A percentile compares a stretch with the other conserved stretches of the same genome.
Conservation (phyloP, 2,888 invertebrate species). For the Tetragonisca angustula region DNA sequence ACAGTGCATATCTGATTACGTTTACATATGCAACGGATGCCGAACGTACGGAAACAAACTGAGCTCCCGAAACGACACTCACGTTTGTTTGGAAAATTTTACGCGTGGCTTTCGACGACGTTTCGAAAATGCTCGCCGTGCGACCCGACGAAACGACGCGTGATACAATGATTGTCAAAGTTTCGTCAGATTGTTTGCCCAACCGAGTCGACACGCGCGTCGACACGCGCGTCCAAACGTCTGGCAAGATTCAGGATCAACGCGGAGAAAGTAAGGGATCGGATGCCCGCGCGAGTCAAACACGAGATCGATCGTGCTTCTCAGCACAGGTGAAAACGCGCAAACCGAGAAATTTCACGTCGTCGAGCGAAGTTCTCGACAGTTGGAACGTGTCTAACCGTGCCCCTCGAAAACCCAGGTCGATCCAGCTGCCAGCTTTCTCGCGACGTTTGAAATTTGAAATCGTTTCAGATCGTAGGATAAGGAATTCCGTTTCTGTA, state of each 20-base stretch:
- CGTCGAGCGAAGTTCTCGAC: conserved; percentile 5
- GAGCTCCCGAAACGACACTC: background rate
- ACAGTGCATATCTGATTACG: conserved; percentile 15
- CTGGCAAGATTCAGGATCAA: conserved; percentile 46
- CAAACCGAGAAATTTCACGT: conserved; percentile 41
- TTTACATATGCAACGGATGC: background rate
- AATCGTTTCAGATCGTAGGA: too few relatives aligned
- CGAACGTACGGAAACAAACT: too few relatives aligned
- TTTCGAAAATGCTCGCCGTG: background rate
- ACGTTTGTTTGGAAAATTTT: background rate
- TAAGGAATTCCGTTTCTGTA: too few relatives aligned
- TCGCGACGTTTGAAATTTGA: too few relatives aligned
- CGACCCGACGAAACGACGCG: background rate
- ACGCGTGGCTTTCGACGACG: background rate
- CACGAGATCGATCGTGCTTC: conserved; percentile 1
- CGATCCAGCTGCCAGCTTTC: background rate
- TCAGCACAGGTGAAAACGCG: conserved; percentile 39
- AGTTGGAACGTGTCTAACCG: background rate
- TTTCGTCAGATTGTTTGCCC: conserved; percentile 45
- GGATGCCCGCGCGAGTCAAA: background rate
- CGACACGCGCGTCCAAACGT: conserved; percentile 9
- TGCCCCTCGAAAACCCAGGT: too few relatives aligned
- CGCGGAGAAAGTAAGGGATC: conserved; percentile 65
- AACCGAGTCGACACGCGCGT: background rate
- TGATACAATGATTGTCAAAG: conserved; percentile 33